These are phyloP conservation scores for Hemibagrus guttatus DNA, from an alignment of 2,797 vertebrate species.

Conservation along the genomic window DNA sequence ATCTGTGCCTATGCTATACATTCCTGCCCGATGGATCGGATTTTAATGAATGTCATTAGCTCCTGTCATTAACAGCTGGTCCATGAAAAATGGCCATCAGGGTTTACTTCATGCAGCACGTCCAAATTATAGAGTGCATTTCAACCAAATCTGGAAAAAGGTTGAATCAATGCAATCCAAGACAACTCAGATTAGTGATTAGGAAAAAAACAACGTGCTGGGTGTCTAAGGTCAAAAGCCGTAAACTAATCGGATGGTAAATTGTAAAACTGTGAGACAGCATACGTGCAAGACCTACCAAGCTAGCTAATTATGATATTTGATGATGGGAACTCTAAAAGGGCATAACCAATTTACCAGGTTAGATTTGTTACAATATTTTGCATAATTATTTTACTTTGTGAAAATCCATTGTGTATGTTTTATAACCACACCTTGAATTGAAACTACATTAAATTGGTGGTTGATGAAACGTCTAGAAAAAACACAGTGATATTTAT, in stretches of 20 bases:
- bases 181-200: not conserved
- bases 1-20: not conserved
- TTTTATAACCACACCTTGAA: not conserved
- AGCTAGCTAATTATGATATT: not conserved
- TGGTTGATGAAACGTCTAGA: not conserved
- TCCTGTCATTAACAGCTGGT: not conserved
- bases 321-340: not conserved
- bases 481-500: not conserved
- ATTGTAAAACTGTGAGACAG: not conserved
- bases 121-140: not conserved
- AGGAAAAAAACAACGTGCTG: not conserved
- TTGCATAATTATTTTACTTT: not conserved
- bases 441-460: not conserved
- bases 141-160: not conserved
- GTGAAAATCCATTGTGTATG: not conserved
- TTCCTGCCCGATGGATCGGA: not conserved
- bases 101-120: not conserved
- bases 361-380: not conserved
- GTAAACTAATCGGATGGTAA: not conserved
- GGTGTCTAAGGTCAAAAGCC: not conserved
- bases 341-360: not conserved
- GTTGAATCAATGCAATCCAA: not conserved
- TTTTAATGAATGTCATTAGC: conserved; percentile 12
- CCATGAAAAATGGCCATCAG: not conserved
- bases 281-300: not conserved